Base-by-base conservation (phyloP, 2,888 invertebrate genomes). In the Trissolcus brochymenae region DNA sequence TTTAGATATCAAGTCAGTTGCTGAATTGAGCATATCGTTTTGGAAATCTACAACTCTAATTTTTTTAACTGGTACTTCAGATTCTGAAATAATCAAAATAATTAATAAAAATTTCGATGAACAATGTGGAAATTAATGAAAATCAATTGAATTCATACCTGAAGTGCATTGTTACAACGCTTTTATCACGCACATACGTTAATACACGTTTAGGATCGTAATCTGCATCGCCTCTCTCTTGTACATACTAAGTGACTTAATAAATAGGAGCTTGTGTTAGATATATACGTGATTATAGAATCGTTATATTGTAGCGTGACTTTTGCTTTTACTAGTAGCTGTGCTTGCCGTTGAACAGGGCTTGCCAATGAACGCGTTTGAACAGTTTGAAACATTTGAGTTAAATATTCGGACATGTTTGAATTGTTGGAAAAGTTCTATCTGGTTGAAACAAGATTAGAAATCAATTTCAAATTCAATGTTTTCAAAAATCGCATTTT, bases 221-320 rank as follows among this genome's bases (percentile, higher is more conserved):
- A 67, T 62, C 67, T 56, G 49, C 49, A 67, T 66, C 54, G 62
- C 62, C 57, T 74, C 35, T 35, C 19, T n/a, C 67, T 54, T 74
- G 50, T 67, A 74, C 74, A 74, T 74, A 74, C 62, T 74, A 67
- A 74, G 74, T 67, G 62, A 67, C 67, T 74, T 74, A 74, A 74
- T 74, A 67, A 67, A 67, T 67, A 67, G 67, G 43, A 49, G 46
- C 56, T 56, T 67, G 56, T 51, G 25, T 50, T 60, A 66, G 21
- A 65, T 55, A 59, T 67, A 66, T 73, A 60, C 43, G 56, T 60
- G 61, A 66, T 66, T 66, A 66, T 54, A 50, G 50, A 50, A 50
- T 53, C 17, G 29, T 50, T 64, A 59, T 59, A 60, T 50, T 43
- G 66, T 54, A 16, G 66, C 19, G 61, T 25, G 66, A 74, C 61